Base-by-base conservation (phyloP, 2,797 vertebrate genomes). In the Oreochromis mossambicus region DNA sequence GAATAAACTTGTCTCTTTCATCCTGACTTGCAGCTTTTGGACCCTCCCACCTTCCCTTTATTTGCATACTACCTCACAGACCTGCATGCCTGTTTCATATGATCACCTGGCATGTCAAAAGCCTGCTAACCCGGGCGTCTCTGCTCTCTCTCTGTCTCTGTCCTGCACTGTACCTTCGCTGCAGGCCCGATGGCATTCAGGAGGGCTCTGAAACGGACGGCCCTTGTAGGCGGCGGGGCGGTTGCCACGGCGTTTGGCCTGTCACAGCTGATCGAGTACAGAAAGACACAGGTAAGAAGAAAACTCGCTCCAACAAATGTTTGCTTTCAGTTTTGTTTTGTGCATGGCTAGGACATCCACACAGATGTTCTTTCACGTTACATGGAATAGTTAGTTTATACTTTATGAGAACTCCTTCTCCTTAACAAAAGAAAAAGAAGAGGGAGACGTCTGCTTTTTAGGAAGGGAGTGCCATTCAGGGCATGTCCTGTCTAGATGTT, bases 181-280 rank as follows among this genome's bases (percentile, higher is more conserved):
- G 1, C 82, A 96, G 96, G 92, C 79, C 78, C 85, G 6, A 99
- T 99, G 98, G 98, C 98, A 79, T 99, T 98, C 97, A 97, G 93
- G 89, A 99, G 97, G 93, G 97, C 94, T 87, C 92, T 97, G 90
- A 98, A 97, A 91, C 96, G 97, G 88, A 97, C 97, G n/a, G 90
- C 95, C 85, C 85, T 99, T 79, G 81, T 98, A 68, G 97, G 98
- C 89, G 96, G 97, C 24, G 98, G 98, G 83, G 96, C 96, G 13
- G 94, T 98, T 63, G 97, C 97, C 54, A 91, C 97, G 1, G 93
- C 96, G 36, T 96, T 97, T 61, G 97, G 98, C 92, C 94, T 98
- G 73, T 98, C 98, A 21, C 97, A 98, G 86, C 95, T 98, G 82
- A 92, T 97, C 50, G 96, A 98, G 90, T 97, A 98, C 95, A 97